Evolutionary conservation across 37 sponge, comb jelly and placozoan species (phyloP), one percentile per base, ranked within the genome.

Genomic region (Halisarca cf. caerulea): DNA sequence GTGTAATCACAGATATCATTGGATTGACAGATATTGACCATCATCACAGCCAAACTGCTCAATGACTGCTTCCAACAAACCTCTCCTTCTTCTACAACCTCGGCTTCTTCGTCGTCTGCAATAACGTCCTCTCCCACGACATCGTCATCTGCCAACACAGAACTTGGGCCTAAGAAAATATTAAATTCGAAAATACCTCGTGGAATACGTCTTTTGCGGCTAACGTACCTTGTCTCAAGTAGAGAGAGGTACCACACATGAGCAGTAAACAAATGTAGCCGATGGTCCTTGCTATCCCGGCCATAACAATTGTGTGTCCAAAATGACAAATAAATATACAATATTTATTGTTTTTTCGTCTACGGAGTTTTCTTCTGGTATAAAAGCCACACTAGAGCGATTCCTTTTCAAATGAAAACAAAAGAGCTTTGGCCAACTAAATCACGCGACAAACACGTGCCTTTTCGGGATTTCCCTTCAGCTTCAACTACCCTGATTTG

Each of bases 51-150:
- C 80, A 25, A 32, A n/a, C 14, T 4, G 35, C 82, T 62, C 24
- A 88, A 78, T 4, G 88, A 59, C 34, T 88, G 75, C 32, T 62
- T 66, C 9, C 75, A 74, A 7, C 78, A 73, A 79, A 82, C 72
- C 84, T 70, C 71, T 39, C 39, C 83, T 45, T 84, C 89, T 27
- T 37, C 80, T 42, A 70, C 81, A 38, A 66, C 84, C 38, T 59
- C 84, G 23, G 38, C 73, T 1, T 83, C 84, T 2, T 83, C 84
- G 0, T 83, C 72, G 34, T 44, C 62, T 40, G n/a, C n/a, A n/a
- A 83, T 17, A 7, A 59, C 64, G 17, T 34, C 69, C 7, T 68
- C 69, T 8, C 35, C 69, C 4, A 68, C 34, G 17, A 68, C 33
- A 68, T 28, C 35, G 69, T 68, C 69, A 17, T 68, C 69, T 28